Base-by-base conservation (phyloP, 2,888 invertebrate species). In the Pecten maximus region DNA sequence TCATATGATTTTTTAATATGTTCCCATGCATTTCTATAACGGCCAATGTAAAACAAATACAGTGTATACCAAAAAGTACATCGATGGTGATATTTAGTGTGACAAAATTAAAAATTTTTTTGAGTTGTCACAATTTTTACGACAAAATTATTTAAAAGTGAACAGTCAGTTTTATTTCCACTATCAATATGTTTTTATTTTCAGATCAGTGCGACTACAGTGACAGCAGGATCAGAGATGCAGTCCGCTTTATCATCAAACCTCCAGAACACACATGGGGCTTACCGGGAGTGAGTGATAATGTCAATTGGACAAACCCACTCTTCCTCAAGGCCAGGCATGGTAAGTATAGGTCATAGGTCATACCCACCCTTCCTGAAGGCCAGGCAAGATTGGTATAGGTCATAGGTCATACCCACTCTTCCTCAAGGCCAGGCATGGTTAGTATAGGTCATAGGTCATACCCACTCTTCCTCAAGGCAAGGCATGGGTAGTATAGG, bases 251-350 rank as follows among this genome's bases (percentile, higher is more conserved):
- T 90, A 92, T 96, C 23, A 92, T 95, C 44, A 96, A 96, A 91
- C 91, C 93, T 15, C 94, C 95, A 74, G 96, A 96, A 92, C 96
- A 96, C 92, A 96, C 96, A 0, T 96, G 95, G 95, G 96, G 96
- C 4, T 89, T 96, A 48, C 94, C 94, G 1, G 90, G 94, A 23
- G 94, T 94, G 4, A 39, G 89, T 4, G 96, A 96, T 91, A 92
- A 92, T 28, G 92, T 92, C 15, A 94, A 96, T 93, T 96, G 95
- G 95, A 92, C 94, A 44, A 96, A 96, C 90, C 60, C 88, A 35
- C 92, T 92, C 39, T 95, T 96, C 88, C 60, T 92, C 0, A 92
- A 50, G n/a, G 95, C 93, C 16, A 91, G 90, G 87, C n/a, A 88
- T 87, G 94, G 94, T 94, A 91, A 88, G 89, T 50, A 35, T 40